A percentile compares a stretch with the other conserved stretches of the same genome.
These are phyloP conservation scores for Amphibalanus amphitrite DNA, from an alignment of 1,140 invertebrate genomes.

Conservation along the genomic window DNA sequence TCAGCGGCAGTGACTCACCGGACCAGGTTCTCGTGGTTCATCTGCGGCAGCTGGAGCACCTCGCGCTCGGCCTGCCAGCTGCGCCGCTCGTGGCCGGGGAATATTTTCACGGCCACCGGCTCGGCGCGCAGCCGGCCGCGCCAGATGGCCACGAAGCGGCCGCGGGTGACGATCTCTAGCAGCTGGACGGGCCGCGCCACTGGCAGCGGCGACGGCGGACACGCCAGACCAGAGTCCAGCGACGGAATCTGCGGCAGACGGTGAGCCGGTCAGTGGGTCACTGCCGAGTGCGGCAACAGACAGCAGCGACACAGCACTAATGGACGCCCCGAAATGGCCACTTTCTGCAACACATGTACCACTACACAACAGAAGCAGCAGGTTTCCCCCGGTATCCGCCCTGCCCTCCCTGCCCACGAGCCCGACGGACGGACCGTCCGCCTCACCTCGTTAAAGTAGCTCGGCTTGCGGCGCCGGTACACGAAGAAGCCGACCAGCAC, in stretches of 20 bases:
- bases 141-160: constrained; percentile 92
- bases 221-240: constrained; percentile 23
- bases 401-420: too few relatives aligned
- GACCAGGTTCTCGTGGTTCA: constrained; percentile 83
- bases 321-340: too few relatives aligned
- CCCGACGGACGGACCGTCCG: too few relatives aligned
- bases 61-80: constrained; percentile 70
- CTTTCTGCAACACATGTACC: too few relatives aligned
- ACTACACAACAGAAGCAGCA: too few relatives aligned
- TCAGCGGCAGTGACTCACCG: too few relatives aligned
- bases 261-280: too few relatives aligned
- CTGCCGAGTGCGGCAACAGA: constrained; percentile 18
- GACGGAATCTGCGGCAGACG: constrained; percentile 22
- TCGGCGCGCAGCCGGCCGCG: constrained; percentile 57
- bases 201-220: constrained; percentile 25
- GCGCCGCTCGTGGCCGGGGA: constrained; percentile 46
- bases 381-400: constrained; percentile 17
- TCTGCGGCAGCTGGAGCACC: constrained; percentile 75
- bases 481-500: constrained; percentile 36
- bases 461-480: constrained; percentile 35
- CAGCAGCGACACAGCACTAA: too few relatives aligned
- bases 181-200: constrained; percentile 34
- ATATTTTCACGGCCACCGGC: constrained; percentile 55
- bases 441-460: constrained; percentile 36
- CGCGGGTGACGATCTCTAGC: constrained; percentile 73